Evolutionary conservation across 2,888 invertebrate genomes (phyloP).

Genomic region (Clitarchus hookeri): DNA sequence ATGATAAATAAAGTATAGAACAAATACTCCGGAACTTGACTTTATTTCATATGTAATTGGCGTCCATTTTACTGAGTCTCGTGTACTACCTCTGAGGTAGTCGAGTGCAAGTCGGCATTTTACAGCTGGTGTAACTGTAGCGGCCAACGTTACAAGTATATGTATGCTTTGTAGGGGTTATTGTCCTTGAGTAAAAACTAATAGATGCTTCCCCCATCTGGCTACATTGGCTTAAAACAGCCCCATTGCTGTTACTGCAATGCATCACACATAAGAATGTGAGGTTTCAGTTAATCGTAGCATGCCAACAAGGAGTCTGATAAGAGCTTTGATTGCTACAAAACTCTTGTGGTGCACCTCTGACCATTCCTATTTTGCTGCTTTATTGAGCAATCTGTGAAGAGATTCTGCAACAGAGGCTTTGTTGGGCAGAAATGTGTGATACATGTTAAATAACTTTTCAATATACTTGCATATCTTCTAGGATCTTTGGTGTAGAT

Average conservation of each 20-base stretch:
- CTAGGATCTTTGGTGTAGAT: background rate
- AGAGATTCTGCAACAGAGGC: background rate
- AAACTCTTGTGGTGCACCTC: background rate
- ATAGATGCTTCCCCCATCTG: background rate
- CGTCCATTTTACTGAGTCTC: too few relatives aligned
- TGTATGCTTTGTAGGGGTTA: background rate
- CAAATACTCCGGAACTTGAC: too few relatives aligned
- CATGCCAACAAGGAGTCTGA: background rate
- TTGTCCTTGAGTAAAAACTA: background rate
- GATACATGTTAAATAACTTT: background rate
- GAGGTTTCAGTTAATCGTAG: background rate
- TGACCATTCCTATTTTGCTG: background rate
- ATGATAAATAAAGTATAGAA: too few relatives aligned
- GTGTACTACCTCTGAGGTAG: too few relatives aligned
- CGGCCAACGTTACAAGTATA: too few relatives aligned
- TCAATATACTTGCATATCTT: background rate
- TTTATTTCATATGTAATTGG: too few relatives aligned
- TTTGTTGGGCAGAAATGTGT: background rate
- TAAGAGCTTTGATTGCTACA: background rate
- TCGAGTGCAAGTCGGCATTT: too few relatives aligned
- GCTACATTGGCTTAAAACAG: background rate
- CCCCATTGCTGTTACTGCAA: background rate
- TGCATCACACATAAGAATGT: background rate
- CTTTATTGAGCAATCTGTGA: background rate
- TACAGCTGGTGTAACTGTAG: too few relatives aligned